These are phyloP conservation scores for Thymelicus acteon DNA, from an alignment of 2,888 invertebrate species.

Conservation along the genomic window DNA sequence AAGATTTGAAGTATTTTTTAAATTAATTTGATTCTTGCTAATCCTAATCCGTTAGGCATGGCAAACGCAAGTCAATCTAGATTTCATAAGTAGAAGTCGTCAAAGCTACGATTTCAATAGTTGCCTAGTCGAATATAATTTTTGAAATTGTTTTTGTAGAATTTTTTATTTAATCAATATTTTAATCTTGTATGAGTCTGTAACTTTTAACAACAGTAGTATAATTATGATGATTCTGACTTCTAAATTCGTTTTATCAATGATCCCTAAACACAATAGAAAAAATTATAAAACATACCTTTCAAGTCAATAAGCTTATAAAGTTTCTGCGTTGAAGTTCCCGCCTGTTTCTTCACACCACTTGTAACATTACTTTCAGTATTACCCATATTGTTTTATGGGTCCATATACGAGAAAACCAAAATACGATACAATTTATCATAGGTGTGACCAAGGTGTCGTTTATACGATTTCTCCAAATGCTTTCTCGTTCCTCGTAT, in stretches of 20 bases:
- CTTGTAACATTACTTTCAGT: slow-evolving; percentile 95
- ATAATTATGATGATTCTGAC: too few species aligned
- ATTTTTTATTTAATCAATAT: too few species aligned
- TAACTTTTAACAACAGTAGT: too few species aligned
- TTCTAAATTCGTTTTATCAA: not conserved
- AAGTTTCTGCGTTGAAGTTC: slow-evolving; percentile 92
- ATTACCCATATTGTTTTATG: slow-evolving; percentile 87
- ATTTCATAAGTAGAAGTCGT: too few species aligned
- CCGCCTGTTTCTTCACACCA: slow-evolving; percentile 98
- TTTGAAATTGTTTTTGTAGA: too few species aligned
- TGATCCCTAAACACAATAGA: not conserved
- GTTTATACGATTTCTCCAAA: not conserved
- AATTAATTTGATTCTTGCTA: too few species aligned
- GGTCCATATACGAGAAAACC: not conserved
- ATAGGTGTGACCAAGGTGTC: not conserved
- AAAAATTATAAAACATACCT: slow-evolving; percentile 13
- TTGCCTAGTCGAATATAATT: too few species aligned
- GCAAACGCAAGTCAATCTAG: too few species aligned
- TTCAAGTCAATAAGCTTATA: slow-evolving; percentile 87
- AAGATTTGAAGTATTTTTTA: too few species aligned
- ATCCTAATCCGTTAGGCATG: too few species aligned
- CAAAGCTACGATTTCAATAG: too few species aligned
- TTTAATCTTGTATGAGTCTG: too few species aligned
- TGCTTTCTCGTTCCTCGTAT: slow-evolving; percentile 9
- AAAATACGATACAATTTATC: not conserved